phyloP scores from a whole-genome alignment of 2,113 vertebrate species.

The Phaethon lepturus region DNA sequence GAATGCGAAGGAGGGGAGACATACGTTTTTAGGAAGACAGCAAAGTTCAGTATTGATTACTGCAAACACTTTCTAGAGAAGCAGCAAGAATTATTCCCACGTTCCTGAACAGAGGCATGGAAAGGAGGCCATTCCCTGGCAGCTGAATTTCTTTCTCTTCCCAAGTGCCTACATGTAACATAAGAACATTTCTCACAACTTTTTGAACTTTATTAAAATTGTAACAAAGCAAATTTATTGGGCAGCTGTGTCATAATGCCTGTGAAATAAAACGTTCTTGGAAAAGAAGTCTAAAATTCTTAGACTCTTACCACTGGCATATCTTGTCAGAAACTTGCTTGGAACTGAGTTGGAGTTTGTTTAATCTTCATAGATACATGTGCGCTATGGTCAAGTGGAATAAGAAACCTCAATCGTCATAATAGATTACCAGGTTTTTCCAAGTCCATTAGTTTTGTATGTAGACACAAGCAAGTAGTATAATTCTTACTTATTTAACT shows the following conservation, averaged over 20 bases:
- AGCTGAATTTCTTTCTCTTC: not conserved
- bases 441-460: not conserved
- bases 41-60: not conserved
- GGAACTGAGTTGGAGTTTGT: not conserved
- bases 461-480: not conserved
- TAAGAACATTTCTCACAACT: not conserved
- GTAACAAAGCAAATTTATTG: not conserved
- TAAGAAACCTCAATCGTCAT: constrained; percentile 2
- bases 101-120: not conserved
- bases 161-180: not conserved
- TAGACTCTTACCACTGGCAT: not conserved
- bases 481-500: not conserved
- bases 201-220: not conserved
- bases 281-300: not conserved
- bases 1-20: not conserved
- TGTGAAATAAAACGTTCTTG: not conserved
- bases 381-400: not conserved
- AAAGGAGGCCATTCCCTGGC: not conserved
- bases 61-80: not conserved
- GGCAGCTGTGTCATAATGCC: not conserved
- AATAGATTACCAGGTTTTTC: not conserved
- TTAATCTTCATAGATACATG: not conserved
- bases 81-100: not conserved
- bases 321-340: not conserved
- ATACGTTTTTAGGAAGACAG: not conserved